Conservation (phyloP, 1,140 invertebrate genomes). For the Magallana ariakensis region DNA sequence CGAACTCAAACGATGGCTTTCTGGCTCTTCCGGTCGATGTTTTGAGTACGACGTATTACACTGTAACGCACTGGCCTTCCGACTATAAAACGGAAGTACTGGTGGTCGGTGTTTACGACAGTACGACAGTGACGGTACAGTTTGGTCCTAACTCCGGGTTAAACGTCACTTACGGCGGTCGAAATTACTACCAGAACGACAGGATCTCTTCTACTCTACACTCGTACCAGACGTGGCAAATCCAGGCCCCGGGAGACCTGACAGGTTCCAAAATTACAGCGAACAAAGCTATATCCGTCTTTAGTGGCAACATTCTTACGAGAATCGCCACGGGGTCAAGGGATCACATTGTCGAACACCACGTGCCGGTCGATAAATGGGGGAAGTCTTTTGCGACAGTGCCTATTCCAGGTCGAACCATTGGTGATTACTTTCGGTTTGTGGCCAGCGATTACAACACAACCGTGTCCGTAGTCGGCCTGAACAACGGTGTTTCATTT, state of each 20-base stretch:
- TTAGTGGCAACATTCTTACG: slow-evolving; percentile 43
- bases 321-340: slow-evolving; percentile 53
- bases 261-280: slow-evolving; percentile 37
- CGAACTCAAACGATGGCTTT: slow-evolving; percentile 64
- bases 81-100: slow-evolving; percentile 46
- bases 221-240: slow-evolving; percentile 60
- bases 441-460: slow-evolving; percentile 66
- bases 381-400: slow-evolving; percentile 66
- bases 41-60: slow-evolving; percentile 63
- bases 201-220: slow-evolving; percentile 49
- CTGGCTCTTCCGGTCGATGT: slow-evolving; percentile 65
- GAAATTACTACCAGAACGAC: slow-evolving; percentile 56
- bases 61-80: slow-evolving; percentile 51
- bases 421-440: slow-evolving; percentile 67
- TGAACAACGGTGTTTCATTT: neutral
- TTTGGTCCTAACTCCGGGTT: slow-evolving; percentile 42
- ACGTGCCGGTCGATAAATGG: slow-evolving; percentile 69
- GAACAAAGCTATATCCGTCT: slow-evolving; percentile 39
- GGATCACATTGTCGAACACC: slow-evolving; percentile 71
- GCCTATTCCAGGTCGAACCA: slow-evolving; percentile 60
- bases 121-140: slow-evolving; percentile 49
- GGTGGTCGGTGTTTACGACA: slow-evolving; percentile 50
- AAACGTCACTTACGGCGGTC: slow-evolving; percentile 46
- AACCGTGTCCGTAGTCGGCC: slow-evolving; percentile 46
- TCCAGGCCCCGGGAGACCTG: slow-evolving; percentile 36